Percentiles rank a stretch among this genome's conserved stretches.
Evolutionary conservation across 2,888 invertebrate species (phyloP).

Genomic region (Volucella inflata): DNA sequence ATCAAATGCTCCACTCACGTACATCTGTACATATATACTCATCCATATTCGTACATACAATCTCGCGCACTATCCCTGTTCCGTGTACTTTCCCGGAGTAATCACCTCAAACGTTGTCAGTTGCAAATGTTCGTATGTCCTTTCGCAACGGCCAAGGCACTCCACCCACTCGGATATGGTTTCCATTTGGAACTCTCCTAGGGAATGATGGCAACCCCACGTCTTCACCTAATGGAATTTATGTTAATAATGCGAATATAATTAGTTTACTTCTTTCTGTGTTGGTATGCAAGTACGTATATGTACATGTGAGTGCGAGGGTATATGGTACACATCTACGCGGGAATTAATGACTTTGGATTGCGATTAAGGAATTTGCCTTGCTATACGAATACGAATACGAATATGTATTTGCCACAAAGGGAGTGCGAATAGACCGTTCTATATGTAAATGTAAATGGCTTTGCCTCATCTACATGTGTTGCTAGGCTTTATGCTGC

Average conservation of each 20-base stretch:
- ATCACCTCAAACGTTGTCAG: conserved; percentile 34
- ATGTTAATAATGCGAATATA: conserved; percentile 78
- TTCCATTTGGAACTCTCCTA: conserved; percentile 22
- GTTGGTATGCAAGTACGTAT: conserved; percentile 3
- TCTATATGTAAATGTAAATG: conserved; percentile 66
- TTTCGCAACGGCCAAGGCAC: conserved; percentile 32
- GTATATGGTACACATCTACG: conserved; percentile 13
- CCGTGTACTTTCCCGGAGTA: not conserved
- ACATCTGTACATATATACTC: too few species aligned
- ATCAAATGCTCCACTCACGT: too few species aligned
- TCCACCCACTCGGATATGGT: conserved; percentile 4
- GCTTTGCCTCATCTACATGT: conserved; percentile 46
- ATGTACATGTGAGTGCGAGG: not conserved
- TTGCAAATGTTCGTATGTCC: conserved; percentile 56
- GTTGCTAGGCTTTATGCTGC: conserved; percentile 22
- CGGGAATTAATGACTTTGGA: conserved; percentile 61
- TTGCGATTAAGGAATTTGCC: conserved; percentile 51
- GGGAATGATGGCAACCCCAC: conserved; percentile 42
- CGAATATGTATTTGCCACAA: not conserved
- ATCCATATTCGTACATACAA: too few species aligned
- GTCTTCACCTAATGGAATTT: conserved; percentile 76
- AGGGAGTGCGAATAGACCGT: conserved; percentile 49
- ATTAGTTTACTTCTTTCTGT: conserved; percentile 71
- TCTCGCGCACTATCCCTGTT: not conserved
- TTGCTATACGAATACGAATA: not conserved